Conservation (phyloP, 2,888 invertebrate genomes). For the Drepanosiphum platanoidis region DNA sequence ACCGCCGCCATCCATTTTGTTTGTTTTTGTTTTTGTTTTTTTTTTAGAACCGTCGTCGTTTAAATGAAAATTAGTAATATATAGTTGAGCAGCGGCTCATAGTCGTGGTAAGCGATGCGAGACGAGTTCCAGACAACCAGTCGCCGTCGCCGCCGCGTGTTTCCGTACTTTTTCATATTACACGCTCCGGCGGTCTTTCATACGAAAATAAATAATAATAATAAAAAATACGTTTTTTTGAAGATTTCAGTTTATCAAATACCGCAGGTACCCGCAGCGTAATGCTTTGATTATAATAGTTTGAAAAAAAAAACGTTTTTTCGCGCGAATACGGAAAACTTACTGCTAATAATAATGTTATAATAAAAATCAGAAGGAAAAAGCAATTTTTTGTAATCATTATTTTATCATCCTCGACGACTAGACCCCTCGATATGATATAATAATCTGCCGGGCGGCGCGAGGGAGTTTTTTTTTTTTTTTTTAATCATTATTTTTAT, state of each 20-base stretch:
- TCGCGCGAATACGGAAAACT: not conserved
- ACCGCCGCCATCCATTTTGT: too few relatives aligned
- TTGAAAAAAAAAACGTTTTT: not conserved
- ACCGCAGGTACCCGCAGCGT: not conserved
- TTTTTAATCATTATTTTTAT: too few relatives aligned
- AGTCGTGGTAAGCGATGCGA: not conserved
- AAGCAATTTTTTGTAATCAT: constrained; percentile 24
- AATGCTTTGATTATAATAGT: not conserved
- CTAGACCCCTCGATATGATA: constrained; percentile 2
- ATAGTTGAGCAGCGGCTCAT: not conserved
- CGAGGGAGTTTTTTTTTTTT: constrained; percentile 10
- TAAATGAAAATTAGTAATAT: not conserved
- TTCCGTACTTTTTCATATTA: not conserved
- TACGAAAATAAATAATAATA: too few relatives aligned
- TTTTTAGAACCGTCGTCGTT: not conserved
- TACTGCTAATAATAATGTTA: not conserved
- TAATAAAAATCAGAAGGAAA: constrained; percentile 21
- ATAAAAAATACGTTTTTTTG: too few relatives aligned
- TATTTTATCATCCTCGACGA: not conserved
- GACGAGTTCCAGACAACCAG: not conserved
- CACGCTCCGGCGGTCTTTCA: not conserved
- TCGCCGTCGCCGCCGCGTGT: not conserved
- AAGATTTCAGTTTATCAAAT: too few relatives aligned
- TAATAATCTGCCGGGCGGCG: not conserved
- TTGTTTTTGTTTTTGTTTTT: too few relatives aligned